Percentiles rank a stretch among this genome's conserved stretches.
Evolutionary conservation across 2,797 vertebrate genomes (phyloP).

Genomic region (Xenentodon cancila): DNA sequence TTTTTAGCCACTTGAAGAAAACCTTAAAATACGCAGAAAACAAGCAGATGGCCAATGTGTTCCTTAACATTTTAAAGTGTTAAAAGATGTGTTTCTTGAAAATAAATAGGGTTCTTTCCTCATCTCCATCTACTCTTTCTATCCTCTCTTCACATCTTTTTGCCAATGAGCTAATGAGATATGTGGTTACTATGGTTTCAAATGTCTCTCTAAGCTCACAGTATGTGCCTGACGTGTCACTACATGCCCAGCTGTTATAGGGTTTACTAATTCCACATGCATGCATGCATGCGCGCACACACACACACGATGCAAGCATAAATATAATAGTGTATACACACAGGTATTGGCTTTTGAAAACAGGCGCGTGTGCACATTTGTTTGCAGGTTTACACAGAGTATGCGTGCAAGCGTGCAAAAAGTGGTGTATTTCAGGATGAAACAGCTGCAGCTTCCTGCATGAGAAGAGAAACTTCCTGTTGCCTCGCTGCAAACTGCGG

Average conservation of each 20-base stretch:
- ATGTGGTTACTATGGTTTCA: constrained; percentile 74
- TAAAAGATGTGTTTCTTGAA: constrained; percentile 6
- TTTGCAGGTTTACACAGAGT: constrained; percentile 21
- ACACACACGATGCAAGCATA: constrained; percentile 12
- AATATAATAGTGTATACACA: not conserved
- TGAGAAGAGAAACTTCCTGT: constrained; percentile 77
- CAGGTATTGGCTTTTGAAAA: constrained; percentile 11
- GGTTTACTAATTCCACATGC: constrained; percentile 48
- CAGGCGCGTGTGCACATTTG: not conserved
- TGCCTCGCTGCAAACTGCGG: constrained; percentile 66
- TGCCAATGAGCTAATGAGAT: constrained; percentile 51
- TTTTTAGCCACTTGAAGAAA: too few relatives aligned
- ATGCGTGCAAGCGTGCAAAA: constrained; percentile 49
- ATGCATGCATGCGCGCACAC: constrained; percentile 35
- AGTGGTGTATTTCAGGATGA: constrained; percentile 54
- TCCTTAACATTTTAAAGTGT: too few relatives aligned
- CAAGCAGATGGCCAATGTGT: too few relatives aligned
- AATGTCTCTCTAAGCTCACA: constrained; percentile 67
- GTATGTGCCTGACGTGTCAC: constrained; percentile 63
- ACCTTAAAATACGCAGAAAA: too few relatives aligned
- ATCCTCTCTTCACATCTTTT: constrained; percentile 32
- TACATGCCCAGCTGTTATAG: constrained; percentile 67
- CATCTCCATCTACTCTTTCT: constrained; percentile 32
- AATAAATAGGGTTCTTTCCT: constrained; percentile 17
- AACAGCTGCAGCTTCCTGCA: constrained; percentile 78